Evolutionary conservation across 2,797 vertebrate genomes (phyloP), one percentile per base, ranked within the genome.

Genomic region (Sternarchorhynchus goeldii): DNA sequence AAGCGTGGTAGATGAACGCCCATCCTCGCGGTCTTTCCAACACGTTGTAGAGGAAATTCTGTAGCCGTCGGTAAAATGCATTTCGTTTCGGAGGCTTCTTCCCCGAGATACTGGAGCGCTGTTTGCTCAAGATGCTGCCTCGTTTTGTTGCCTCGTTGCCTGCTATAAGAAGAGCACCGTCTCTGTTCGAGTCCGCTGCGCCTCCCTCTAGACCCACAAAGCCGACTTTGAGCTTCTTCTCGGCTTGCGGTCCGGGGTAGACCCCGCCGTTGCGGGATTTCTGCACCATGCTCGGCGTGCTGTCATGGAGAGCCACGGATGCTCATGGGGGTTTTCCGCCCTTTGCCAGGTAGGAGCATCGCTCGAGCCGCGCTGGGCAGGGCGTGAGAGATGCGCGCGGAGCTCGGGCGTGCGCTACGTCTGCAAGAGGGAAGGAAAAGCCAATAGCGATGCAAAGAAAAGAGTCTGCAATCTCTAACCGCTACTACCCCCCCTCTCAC

Each of bases 31-130:
- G 97, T 88, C 97, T 92, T 91, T 99, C 97, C 91, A 99, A 87
- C 70, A 97, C 97, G 69, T 98, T 98, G 94, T 99, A 98, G 65
- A 99, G 95, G 88, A 96, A 97, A 93, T 97, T 99, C 93, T 99
- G 96, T 89, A 98, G 94, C 63, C 95, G 94, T 85, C 97, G 93
- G 91, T 99, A 99, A 84, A 97, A 92, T 57, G 96, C 96, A 81
- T 98, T 98, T 87, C 97, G 90, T 85, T 97, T 99, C 0, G 95
- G 96, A 73, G 96, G 95, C 82, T 93, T 96, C 64, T 93, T 94
- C 25, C 95, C 95, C 0, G 94, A 93, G 32, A 94, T 92, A 39
- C 95, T 95, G 67, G 94, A 93, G 79, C 96, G 94, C 80, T 94
- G 95, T 77, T 95, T 97, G 91, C 90, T 96, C 84, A 93, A 92